phyloP scores from a whole-genome alignment of 2,797 vertebrate genomes.

The Arnoldichthys spilopterus region DNA sequence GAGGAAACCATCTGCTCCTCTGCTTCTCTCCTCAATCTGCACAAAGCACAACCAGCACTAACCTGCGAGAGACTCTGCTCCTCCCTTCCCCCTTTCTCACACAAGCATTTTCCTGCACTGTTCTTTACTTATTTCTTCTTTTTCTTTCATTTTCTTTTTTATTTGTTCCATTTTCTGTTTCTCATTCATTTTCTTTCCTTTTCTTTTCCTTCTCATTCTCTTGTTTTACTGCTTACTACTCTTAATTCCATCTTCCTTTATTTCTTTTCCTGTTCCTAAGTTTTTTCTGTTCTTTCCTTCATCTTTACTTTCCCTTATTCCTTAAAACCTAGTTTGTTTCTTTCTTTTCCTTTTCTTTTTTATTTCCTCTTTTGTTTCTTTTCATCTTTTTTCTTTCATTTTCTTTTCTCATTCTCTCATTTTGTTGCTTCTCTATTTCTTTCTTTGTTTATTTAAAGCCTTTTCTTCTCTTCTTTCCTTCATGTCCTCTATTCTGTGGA shows the following conservation, averaged over 20 bases:
- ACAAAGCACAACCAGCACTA: not conserved
- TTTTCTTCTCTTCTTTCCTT: not conserved
- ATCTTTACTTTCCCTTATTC: not conserved
- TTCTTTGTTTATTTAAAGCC: not conserved
- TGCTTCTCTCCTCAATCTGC: slow-evolving; percentile 7
- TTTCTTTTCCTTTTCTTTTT: not conserved
- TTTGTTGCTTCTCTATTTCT: too few species aligned
- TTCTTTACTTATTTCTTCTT: not conserved
- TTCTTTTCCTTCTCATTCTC: too few species aligned
- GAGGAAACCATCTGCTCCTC: slow-evolving; percentile 27
- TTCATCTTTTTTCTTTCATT: not conserved
- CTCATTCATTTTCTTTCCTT: too few species aligned
- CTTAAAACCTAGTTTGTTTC: not conserved
- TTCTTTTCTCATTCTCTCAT: too few species aligned
- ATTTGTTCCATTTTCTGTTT: not conserved
- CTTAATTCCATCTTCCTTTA: too few species aligned
- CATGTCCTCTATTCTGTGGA: too few species aligned
- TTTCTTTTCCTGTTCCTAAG: too few species aligned
- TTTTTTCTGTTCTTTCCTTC: too few species aligned
- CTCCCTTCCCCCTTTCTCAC: not conserved
- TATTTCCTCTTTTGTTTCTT: not conserved
- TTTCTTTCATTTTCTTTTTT: not conserved
- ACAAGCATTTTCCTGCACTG: too few species aligned
- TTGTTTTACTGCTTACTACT: too few species aligned
- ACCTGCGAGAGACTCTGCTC: not conserved